phyloP scores from a whole-genome alignment of 2,113 vertebrate species.

The Leucosticte australis region DNA sequence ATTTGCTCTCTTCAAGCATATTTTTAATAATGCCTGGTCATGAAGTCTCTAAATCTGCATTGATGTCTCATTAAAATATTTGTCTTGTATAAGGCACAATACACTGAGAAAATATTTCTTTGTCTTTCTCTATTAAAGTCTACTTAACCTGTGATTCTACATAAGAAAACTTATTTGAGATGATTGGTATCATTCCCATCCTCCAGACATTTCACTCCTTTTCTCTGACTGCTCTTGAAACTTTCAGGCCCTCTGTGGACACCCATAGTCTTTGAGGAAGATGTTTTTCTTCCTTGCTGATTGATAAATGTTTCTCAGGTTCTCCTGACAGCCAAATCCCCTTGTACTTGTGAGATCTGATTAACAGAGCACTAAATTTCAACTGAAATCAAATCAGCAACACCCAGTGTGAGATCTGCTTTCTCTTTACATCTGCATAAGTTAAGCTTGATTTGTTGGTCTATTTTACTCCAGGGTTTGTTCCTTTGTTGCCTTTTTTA shows the following conservation, averaged over 20 bases:
- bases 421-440: background rate
- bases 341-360: background rate
- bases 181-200: background rate
- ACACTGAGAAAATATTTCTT: background rate
- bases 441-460: background rate
- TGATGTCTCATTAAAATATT: background rate
- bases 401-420: background rate
- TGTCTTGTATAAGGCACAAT: background rate
- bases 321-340: background rate
- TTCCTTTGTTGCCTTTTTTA: background rate
- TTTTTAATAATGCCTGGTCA: background rate
- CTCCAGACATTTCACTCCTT: background rate
- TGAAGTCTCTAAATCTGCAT: background rate
- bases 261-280: background rate
- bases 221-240: background rate
- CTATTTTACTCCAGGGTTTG: background rate
- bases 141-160: background rate
- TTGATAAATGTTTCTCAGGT: background rate
- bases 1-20: background rate
- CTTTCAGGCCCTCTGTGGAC: background rate
- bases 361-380: background rate
- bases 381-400: conserved; percentile 11
- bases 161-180: background rate
- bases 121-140: background rate
- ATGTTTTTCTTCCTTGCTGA: conserved; percentile 9